phyloP scores from a whole-genome alignment of 1,140 invertebrate genomes.

The Pseudomyrmex gracilis region DNA sequence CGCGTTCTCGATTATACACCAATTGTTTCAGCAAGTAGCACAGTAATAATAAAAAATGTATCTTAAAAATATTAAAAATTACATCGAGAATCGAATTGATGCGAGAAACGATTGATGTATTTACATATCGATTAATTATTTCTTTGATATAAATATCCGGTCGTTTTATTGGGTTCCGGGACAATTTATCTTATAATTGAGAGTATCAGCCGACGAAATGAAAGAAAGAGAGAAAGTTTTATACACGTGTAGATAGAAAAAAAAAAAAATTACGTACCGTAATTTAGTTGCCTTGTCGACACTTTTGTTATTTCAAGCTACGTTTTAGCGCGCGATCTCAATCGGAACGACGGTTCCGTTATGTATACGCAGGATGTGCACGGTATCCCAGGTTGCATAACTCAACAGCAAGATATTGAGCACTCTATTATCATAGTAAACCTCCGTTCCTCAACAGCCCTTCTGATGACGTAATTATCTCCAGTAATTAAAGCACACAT shows the following conservation, averaged over 20 bases:
- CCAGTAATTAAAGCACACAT: conserved; percentile 74
- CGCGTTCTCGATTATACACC: conserved; percentile 13
- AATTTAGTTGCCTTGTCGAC: neutral
- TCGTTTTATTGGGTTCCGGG: too few species aligned
- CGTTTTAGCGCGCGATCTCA: neutral
- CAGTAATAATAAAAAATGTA: neutral
- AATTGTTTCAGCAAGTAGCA: conserved; percentile 12
- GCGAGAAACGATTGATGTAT: too few species aligned
- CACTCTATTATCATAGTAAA: conserved; percentile 74
- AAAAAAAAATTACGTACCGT: neutral
- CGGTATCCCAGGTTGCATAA: conserved; percentile 63
- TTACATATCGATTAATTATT: too few species aligned
- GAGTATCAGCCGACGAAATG: neutral
- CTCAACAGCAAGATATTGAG: conserved; percentile 70
- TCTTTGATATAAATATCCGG: too few species aligned
- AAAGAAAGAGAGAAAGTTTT: conserved; percentile 50
- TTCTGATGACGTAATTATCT: conserved; percentile 75
- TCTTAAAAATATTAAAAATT: neutral
- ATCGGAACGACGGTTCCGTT: neutral
- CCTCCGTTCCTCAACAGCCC: conserved; percentile 66
- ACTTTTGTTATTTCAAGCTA: neutral
- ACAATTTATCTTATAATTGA: neutral
- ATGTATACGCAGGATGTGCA: conserved; percentile 16
- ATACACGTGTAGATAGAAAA: conserved; percentile 33
- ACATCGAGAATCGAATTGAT: too few species aligned